A percentile compares a stretch with the other conserved stretches of the same genome.
Conservation (phyloP, 2,113 vertebrate genomes). For the Hystrix brachyura region DNA sequence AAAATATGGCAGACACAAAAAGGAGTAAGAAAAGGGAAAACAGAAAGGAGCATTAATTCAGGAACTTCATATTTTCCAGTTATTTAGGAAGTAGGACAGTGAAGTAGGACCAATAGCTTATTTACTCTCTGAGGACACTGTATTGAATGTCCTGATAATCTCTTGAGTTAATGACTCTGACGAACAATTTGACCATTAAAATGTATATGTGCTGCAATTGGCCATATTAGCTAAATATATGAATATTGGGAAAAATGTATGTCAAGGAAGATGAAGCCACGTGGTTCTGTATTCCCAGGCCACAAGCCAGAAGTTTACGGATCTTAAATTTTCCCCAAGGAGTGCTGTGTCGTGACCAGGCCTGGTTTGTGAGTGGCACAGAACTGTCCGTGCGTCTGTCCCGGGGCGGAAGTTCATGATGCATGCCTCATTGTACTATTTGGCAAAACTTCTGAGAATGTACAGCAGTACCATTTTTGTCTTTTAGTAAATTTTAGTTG, state of each 20-base stretch:
- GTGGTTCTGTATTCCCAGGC: neutral
- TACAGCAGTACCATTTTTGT: neutral
- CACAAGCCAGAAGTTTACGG: neutral
- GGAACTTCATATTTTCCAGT: neutral
- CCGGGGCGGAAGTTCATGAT: neutral
- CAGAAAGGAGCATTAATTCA: neutral
- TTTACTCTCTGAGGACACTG: neutral
- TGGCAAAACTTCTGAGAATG: neutral
- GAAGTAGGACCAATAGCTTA: neutral
- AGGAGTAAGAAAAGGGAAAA: neutral
- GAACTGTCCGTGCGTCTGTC: neutral
- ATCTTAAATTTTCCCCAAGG: neutral
- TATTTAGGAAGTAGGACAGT: neutral
- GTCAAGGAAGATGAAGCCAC: neutral
- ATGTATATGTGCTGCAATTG: neutral
- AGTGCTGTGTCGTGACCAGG: neutral
- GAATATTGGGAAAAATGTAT: neutral
- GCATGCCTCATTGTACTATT: neutral
- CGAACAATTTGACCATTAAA: neutral
- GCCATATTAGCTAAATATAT: conserved; percentile 35
- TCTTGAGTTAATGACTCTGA: neutral
- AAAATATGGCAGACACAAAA: neutral
- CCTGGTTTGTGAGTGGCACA: neutral
- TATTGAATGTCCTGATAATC: neutral
- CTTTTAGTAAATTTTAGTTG: neutral